Conservation (phyloP, 2,888 invertebrate species). For the Cyaniris semiargus region DNA sequence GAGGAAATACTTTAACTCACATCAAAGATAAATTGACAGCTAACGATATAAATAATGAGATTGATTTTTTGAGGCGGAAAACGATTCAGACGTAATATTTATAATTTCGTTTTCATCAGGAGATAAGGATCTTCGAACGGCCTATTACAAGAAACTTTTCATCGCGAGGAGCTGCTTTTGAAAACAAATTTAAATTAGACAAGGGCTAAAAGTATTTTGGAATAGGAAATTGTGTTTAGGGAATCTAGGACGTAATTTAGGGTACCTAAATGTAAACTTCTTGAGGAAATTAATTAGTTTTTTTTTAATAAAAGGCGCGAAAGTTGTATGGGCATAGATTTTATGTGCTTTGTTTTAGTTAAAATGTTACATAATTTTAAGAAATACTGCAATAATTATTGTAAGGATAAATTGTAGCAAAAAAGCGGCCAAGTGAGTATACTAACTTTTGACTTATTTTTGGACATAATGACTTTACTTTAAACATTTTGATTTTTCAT, state of each 20-base stretch:
- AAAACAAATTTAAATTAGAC: constrained; percentile 6
- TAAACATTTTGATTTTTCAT: no score
- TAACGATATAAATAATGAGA: neutral
- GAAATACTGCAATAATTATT: neutral
- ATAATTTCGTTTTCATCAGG: neutral
- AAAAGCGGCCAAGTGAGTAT: no score
- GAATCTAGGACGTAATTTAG: neutral
- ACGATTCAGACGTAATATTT: neutral
- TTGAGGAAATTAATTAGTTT: neutral
- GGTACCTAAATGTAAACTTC: neutral
- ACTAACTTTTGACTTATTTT: neutral
- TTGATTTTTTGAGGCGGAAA: neutral
- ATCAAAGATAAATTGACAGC: neutral
- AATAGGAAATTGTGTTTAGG: constrained; percentile 1
- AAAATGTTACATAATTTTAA: neutral
- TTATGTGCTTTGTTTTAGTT: neutral
- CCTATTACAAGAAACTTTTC: constrained; percentile 2
- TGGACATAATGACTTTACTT: neutral
- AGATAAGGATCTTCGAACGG: neutral
- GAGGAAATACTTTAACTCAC: neutral
- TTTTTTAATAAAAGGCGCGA: neutral
- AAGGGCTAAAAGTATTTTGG: neutral
- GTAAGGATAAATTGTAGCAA: no score
- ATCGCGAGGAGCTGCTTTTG: constrained; percentile 13
- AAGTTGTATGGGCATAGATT: neutral